These are phyloP conservation scores for Adrianichthys oophorus DNA, from an alignment of 2,797 vertebrate species.

Conservation along the genomic window DNA sequence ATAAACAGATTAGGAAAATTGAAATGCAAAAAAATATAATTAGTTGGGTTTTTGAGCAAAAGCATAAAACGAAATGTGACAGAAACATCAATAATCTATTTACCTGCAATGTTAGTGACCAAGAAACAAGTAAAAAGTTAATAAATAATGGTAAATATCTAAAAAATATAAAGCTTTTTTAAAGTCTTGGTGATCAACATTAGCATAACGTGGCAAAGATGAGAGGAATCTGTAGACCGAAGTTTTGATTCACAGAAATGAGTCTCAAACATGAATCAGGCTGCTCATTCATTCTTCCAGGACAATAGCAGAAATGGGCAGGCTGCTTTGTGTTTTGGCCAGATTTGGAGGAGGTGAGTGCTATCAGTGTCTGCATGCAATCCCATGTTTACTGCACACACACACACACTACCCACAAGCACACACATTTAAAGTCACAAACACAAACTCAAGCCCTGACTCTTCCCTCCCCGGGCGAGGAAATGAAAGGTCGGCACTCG, in stretches of 20 bases:
- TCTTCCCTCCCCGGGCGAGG: slow-evolving; percentile 50
- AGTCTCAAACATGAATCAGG: slow-evolving; percentile 28
- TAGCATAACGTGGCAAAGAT: slow-evolving; percentile 17
- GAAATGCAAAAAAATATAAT: no score
- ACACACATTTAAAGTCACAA: slow-evolving; percentile 45
- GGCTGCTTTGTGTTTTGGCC: slow-evolving; percentile 56
- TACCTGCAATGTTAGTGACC: neutral
- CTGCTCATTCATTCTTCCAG: slow-evolving; percentile 39
- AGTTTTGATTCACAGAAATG: neutral
- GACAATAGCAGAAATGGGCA: slow-evolving; percentile 31
- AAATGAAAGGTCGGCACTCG: slow-evolving; percentile 63
- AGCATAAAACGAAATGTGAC: no score
- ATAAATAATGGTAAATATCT: slow-evolving; percentile 1
- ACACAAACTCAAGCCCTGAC: slow-evolving; percentile 63
- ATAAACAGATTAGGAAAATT: no score
- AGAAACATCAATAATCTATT: no score
- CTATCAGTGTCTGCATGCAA: slow-evolving; percentile 51
- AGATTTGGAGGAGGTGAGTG: slow-evolving; percentile 58
- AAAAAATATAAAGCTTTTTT: slow-evolving; percentile 6
- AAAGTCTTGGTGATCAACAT: slow-evolving; percentile 3
- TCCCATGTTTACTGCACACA: slow-evolving; percentile 46
- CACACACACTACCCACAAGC: slow-evolving; percentile 40
- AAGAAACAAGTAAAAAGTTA: neutral
- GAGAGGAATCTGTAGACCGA: slow-evolving; percentile 14
- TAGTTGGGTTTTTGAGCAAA: no score